A percentile compares a stretch with the other conserved stretches of the same genome.
phyloP scores from a whole-genome alignment of 2,797 vertebrate species.

The Molothrus ater region DNA sequence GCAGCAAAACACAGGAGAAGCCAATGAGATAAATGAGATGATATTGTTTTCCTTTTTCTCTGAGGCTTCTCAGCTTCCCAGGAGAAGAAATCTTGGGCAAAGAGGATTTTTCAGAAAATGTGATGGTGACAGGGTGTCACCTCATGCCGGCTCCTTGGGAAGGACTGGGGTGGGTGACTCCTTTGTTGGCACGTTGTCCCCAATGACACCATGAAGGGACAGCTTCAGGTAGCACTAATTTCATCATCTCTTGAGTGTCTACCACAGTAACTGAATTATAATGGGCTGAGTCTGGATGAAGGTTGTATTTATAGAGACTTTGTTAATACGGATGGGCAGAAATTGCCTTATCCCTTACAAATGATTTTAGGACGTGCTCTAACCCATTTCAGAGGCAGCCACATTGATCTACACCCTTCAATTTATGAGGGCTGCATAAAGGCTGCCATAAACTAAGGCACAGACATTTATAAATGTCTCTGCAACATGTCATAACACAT shows the following conservation, averaged over 20 bases:
- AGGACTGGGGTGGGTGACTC: fast-evolving
- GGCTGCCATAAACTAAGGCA: conserved; percentile 59
- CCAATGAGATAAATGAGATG: too few relatives aligned
- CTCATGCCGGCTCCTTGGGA: background rate
- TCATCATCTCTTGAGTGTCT: background rate
- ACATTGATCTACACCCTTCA: conserved; percentile 67
- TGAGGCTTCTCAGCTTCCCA: background rate
- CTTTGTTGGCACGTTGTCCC: fast-evolving
- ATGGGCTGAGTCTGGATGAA: background rate
- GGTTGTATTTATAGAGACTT: conserved; percentile 63
- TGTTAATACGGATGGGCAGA: conserved; percentile 35
- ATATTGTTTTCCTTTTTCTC: background rate
- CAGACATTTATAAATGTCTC: conserved; percentile 65
- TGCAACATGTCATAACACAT: conserved; percentile 67
- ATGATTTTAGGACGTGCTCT: conserved; percentile 42
- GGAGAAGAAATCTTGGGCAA: background rate
- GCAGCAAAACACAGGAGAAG: too few relatives aligned
- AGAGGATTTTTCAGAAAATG: background rate
- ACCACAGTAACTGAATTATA: background rate
- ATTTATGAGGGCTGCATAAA: conserved; percentile 57
- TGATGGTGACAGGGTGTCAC: background rate
- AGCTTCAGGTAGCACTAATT: background rate
- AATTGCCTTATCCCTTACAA: conserved; percentile 42
- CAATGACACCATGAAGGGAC: fast-evolving
- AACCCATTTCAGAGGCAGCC: conserved; percentile 30